Evolutionary conservation across 2,888 invertebrate species (phyloP).

Genomic region (Theristus sp.): DNA sequence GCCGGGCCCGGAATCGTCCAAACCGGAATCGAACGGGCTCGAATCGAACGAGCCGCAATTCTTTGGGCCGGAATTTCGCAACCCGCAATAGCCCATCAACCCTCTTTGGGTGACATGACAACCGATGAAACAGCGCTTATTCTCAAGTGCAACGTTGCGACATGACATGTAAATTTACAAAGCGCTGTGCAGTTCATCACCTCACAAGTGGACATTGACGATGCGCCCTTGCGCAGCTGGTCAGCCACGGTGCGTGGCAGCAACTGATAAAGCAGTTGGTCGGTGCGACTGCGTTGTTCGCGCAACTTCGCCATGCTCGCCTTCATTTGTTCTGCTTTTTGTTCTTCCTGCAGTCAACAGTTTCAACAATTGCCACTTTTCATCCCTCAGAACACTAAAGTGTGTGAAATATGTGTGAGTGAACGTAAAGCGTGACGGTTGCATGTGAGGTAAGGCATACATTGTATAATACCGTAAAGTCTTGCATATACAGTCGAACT

Average conservation of each 20-base stretch:
- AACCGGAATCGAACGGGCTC: neutral
- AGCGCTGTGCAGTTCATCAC: conserved; percentile 36
- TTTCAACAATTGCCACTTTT: too few species aligned
- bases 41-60: too few species aligned
- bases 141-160: neutral
- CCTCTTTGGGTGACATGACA: neutral
- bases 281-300: conserved; percentile 83
- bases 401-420: too few species aligned
- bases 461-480: too few species aligned
- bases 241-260: conserved; percentile 94
- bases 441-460: too few species aligned
- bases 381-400: too few species aligned
- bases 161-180: too few species aligned
- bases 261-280: conserved; percentile 90
- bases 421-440: too few species aligned
- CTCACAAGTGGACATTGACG: conserved; percentile 88
- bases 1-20: neutral
- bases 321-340: conserved; percentile 83
- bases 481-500: too few species aligned
- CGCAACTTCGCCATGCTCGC: conserved; percentile 88
- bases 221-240: conserved; percentile 72
- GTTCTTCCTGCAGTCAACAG: conserved; percentile 56
- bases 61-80: too few species aligned
- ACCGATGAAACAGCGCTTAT: neutral
- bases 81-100: neutral